These are phyloP conservation scores for Icerya purchasi DNA, from an alignment of 2,888 invertebrate genomes.

Conservation along the genomic window DNA sequence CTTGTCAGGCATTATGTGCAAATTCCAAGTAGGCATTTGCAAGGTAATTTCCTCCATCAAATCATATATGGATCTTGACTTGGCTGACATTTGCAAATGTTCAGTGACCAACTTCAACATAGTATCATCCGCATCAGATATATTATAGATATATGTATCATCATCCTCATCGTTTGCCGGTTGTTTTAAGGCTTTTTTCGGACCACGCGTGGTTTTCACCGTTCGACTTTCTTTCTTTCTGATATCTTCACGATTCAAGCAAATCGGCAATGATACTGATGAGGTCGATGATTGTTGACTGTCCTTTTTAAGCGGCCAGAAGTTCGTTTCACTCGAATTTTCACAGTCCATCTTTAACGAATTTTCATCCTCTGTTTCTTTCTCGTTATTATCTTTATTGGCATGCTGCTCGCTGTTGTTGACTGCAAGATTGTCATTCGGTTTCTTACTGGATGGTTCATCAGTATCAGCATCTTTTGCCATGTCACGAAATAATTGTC, in stretches of 20 bases:
- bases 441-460: not conserved
- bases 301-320: not conserved
- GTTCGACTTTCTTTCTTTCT: not conserved
- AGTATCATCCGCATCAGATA: not conserved
- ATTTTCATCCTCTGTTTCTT: not conserved
- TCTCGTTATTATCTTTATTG: not conserved
- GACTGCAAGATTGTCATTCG: not conserved
- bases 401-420: not conserved
- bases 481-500: not conserved
- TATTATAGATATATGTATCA: not conserved
- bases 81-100: not conserved
- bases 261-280: too few species aligned
- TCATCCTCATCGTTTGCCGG: not conserved
- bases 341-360: not conserved
- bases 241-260: not conserved
- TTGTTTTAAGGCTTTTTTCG: slow-evolving; percentile 2
- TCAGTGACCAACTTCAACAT: not conserved
- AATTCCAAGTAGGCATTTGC: slow-evolving; percentile 16
- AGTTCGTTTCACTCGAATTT: not conserved
- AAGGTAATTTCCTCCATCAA: slow-evolving; percentile 14
- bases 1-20: slow-evolving; percentile 14
- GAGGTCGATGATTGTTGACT: not conserved
- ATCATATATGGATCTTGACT: slow-evolving; percentile 9
- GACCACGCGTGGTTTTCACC: slow-evolving; percentile 8
- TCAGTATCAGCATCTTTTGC: not conserved